Base-by-base conservation (phyloP, 2,113 vertebrate species). In the Salvelinus namaycush region DNA sequence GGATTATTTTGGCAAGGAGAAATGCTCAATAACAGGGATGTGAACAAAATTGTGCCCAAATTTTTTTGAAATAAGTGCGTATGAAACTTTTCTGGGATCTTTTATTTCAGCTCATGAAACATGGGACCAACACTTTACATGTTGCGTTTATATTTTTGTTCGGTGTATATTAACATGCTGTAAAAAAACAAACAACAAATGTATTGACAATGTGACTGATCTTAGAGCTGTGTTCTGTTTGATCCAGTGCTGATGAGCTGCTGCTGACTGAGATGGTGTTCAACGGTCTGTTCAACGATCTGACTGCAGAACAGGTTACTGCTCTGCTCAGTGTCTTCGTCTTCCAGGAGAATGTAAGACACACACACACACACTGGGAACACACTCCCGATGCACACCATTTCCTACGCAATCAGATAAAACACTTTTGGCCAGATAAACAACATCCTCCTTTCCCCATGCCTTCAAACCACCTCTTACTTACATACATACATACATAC, bases 191-290 rank as follows among this genome's bases (percentile, higher is more conserved):
- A 1, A 3, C 1, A 2, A 2, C 39, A 44, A 11, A 9, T 11
- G 9, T 44, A 44, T 11, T 44, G 54, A 57, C 1, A 57, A 4
- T 57, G 54, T 18, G 54, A 62, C 66, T 68, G 27, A 68, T 18
- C 59, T 34, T 16, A 20, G 66, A 62, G 20, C n/a, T 26, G 64
- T 66, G 51, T 84, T 73, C 1, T 82, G 13, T 64, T 31, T 84
- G 80, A 65, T 83, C 2, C 76, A 99, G 98, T 86, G 98, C 94
- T 1, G 97, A 99, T 67, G 98, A 99, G 80, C 94, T 99, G 3
- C 94, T 99, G 26, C 92, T 99, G 79, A 99, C 98, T 0, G 98
- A 99, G 91, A 99, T 99, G 97, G 91, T 98, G 83, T 99, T 99
- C 87, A 99, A 98, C 65, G 98, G 98, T 0, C 95, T 99, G 70